Percentiles rank a stretch among this genome's conserved stretches.
These are phyloP conservation scores for Eupithecia inturbata DNA, from an alignment of 2,888 invertebrate genomes.

Conservation along the genomic window DNA sequence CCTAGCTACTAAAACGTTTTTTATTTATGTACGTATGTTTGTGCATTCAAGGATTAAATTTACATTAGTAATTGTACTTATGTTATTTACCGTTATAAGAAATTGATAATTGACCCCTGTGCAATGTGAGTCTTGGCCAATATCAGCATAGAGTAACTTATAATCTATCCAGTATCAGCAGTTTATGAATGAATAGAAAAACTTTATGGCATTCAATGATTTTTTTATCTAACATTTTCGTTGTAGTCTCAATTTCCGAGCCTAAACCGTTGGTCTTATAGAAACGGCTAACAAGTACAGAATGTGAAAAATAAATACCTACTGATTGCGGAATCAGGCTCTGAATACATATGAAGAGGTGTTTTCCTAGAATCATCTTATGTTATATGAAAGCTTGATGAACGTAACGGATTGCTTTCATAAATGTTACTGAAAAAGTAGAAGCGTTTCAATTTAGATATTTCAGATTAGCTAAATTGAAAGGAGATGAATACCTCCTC, in stretches of 20 bases:
- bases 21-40: no score
- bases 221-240: not conserved
- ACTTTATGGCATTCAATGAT: not conserved
- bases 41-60: no score
- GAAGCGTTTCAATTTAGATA: not conserved
- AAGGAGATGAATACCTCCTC: conserved; percentile 1
- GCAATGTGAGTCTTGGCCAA: not conserved
- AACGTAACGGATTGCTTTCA: not conserved
- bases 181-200: not conserved
- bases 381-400: not conserved
- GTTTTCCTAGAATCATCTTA: not conserved
- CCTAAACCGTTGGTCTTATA: not conserved
- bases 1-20: no score
- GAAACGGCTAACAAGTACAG: not conserved
- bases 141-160: no score
- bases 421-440: not conserved
- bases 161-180: no score
- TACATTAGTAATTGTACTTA: no score
- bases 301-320: not conserved
- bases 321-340: not conserved
- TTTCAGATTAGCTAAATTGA: not conserved
- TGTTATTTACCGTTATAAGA: no score
- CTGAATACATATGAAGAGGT: not conserved
- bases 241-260: not conserved
- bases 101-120: no score